Evolutionary conservation across 2,113 vertebrate species (phyloP), one percentile per base, ranked within the genome.

Genomic region (Rhynchopsitta pachyrhyncha): DNA sequence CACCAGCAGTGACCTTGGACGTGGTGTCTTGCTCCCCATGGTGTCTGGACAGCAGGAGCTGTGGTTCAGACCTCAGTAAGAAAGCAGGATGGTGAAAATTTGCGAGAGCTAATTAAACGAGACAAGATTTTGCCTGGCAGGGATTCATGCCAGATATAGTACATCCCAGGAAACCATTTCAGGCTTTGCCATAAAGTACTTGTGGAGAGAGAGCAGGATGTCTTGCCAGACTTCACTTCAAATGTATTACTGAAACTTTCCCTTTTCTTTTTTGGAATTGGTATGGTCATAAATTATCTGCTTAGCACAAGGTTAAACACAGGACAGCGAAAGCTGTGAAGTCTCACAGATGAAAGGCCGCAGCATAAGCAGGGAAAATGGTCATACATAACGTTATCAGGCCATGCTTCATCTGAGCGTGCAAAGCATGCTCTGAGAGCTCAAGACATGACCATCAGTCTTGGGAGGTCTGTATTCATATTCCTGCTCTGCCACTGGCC

Each of bases 81-180:
- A 95, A 96, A 84, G 77, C 66, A 75, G 80, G 44, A 88, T 92
- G 83, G 94, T 95, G 93, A 95, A 95, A 97, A 95, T 96, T 90
- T 95, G 86, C 59, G 92, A 91, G 91, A 76, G 42, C 89, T 93
- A 96, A 95, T 96, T 96, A 97, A 95, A 89, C 3, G 3, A 91
- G 95, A 93, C 88, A 86, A 63, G 73, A 71, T 92, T 95, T 92
- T 94, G 93, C 93, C 96, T 91, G 91, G 93, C 83, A 93, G 86
- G 86, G 70, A 59, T 82, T 92, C 53, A 3, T 84, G 92, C 93
- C 94, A 97, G 87, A 95, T 93, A 93, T 24, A 73, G 66, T 31
- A 50, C 85, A 77, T 93, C 92, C 80, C 5, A 0, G 93, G 88
- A 96, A 95, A 86, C 77, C 17, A 1, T 96, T 95, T 82, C 88